phyloP scores from a whole-genome alignment of 2,797 vertebrate genomes.

The Orestias chungarensis region DNA sequence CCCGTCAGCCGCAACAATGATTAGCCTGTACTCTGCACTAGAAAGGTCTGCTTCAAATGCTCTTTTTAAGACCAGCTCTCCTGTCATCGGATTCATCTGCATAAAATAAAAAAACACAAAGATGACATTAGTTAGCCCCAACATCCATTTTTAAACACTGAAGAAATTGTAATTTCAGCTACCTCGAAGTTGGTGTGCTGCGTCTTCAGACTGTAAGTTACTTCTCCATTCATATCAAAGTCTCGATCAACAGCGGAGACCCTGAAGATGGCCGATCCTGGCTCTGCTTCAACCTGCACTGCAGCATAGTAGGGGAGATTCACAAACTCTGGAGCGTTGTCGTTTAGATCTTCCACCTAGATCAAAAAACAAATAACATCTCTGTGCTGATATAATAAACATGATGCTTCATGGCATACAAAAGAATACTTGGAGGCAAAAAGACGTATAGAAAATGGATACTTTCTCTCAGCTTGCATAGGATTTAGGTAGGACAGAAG shows the following conservation, averaged over 20 bases:
- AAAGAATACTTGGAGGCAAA: not conserved
- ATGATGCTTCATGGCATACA: not conserved
- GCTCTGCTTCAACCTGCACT: slow-evolving; percentile 88
- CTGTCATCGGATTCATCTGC: slow-evolving; percentile 79
- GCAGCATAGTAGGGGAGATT: slow-evolving; percentile 94
- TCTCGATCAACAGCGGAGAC: slow-evolving; percentile 91
- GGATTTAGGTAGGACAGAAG: not conserved
- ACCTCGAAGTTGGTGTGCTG: slow-evolving; percentile 89
- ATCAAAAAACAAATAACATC: not conserved
- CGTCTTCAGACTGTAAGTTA: slow-evolving; percentile 89
- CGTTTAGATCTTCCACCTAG: slow-evolving; percentile 91
- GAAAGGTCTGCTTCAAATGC: slow-evolving; percentile 86
- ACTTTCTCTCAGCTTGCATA: not conserved
- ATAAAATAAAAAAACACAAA: slow-evolving; percentile 4
- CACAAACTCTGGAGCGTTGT: slow-evolving; percentile 92
- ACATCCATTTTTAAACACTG: not conserved
- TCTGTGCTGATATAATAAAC: not conserved
- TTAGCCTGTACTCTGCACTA: slow-evolving; percentile 88
- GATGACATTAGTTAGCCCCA: too few relatives aligned
- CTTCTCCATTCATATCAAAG: slow-evolving; percentile 84
- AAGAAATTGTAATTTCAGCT: slow-evolving; percentile 5
- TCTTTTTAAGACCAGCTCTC: slow-evolving; percentile 88
- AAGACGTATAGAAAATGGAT: not conserved
- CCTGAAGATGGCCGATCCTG: slow-evolving; percentile 83
- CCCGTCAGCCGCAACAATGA: slow-evolving; percentile 87